These are phyloP conservation scores for Agrilus planipennis DNA, from an alignment of 1,140 invertebrate genomes.

Conservation along the genomic window DNA sequence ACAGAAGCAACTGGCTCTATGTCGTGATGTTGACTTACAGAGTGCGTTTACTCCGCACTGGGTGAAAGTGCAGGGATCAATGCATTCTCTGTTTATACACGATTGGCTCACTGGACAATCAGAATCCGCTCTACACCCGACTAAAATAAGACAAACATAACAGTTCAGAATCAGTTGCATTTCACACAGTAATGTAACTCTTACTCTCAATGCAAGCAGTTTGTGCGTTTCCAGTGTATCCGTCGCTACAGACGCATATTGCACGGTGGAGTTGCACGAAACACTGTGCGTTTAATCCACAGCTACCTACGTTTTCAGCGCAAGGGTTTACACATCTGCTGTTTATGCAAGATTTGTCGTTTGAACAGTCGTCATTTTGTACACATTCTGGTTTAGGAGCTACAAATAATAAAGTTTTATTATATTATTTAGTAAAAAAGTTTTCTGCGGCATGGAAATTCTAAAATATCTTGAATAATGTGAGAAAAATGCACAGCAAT, in stretches of 20 bases:
- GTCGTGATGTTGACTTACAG: slow-evolving; percentile 58
- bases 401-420: slow-evolving; percentile 17
- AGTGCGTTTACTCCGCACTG: slow-evolving; percentile 73
- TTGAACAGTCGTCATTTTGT: slow-evolving; percentile 68
- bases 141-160: slow-evolving; percentile 32
- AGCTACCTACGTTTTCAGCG: slow-evolving; percentile 45
- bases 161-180: not conserved
- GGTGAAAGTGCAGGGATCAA: slow-evolving; percentile 65
- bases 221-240: slow-evolving; percentile 74
- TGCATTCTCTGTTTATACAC: slow-evolving; percentile 73
- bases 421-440: no score
- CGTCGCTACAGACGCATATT: slow-evolving; percentile 70
- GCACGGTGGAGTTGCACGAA: slow-evolving; percentile 68
- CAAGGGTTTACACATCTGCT: slow-evolving; percentile 70
- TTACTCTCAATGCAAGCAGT: slow-evolving; percentile 62
- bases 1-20: slow-evolving; percentile 69
- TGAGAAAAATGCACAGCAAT: no score
- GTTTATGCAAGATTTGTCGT: slow-evolving; percentile 73
- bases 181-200: slow-evolving; percentile 14
- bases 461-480: no score
- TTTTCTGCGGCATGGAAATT: no score
- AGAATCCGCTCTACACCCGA: slow-evolving; percentile 74
- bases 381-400: slow-evolving; percentile 63
- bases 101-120: slow-evolving; percentile 73
- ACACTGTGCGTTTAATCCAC: slow-evolving; percentile 72